Percentiles rank a stretch among this genome's conserved stretches.
phyloP scores from a whole-genome alignment of 2,797 vertebrate species.

The Urocyon cinereoargenteus region DNA sequence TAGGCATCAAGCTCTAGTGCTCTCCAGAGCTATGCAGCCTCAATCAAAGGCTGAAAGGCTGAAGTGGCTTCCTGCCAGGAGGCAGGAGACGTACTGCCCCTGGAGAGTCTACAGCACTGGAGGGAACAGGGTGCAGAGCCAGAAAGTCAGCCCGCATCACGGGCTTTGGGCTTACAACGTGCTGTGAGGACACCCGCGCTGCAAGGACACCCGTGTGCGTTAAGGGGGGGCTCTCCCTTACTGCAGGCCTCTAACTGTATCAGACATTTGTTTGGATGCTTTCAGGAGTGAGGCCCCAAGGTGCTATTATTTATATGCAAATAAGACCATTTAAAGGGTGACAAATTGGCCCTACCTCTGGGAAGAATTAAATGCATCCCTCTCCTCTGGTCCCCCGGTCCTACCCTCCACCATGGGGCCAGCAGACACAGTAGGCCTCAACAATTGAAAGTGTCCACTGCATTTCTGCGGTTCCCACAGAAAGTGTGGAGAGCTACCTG shows the following conservation, averaged over 20 bases:
- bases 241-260: not conserved
- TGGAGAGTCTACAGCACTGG: too few relatives aligned
- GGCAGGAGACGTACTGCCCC: not conserved
- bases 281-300: not conserved
- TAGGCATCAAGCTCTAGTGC: not conserved
- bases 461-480: not conserved
- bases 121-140: not conserved
- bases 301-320: conserved; percentile 50
- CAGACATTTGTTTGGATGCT: not conserved
- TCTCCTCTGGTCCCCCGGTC: not conserved
- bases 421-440: not conserved
- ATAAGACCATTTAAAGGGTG: conserved; percentile 28
- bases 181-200: not conserved
- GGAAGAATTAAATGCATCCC: not conserved
- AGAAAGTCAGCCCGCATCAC: not conserved
- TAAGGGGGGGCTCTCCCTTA: not conserved
- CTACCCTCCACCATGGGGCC: not conserved
- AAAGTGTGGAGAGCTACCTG: not conserved
- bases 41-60: not conserved
- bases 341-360: not conserved
- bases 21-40: not conserved
- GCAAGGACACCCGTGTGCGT: not conserved
- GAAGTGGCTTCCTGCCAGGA: not conserved
- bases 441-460: not conserved
- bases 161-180: not conserved